Percentiles rank a stretch among this genome's conserved stretches.
phyloP scores from a whole-genome alignment of 1,140 invertebrate genomes.

The Dinoponera quadriceps region DNA sequence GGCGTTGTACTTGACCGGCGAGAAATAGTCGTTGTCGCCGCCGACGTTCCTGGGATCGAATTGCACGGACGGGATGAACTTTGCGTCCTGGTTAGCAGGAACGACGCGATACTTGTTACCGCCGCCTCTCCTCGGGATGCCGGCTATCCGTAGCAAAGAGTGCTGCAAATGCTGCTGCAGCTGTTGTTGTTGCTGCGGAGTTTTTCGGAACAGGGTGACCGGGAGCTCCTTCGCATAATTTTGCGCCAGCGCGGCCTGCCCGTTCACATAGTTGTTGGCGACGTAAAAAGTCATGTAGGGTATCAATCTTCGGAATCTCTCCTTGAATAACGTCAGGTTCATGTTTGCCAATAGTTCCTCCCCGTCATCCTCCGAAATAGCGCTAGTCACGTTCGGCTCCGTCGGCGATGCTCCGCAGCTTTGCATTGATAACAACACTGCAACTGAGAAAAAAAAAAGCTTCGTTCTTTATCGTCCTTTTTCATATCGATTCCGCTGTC shows the following conservation, averaged over 20 bases:
- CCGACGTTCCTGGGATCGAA: constrained; percentile 80
- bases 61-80: constrained; percentile 83
- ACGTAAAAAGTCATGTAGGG: constrained; percentile 93
- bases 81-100: constrained; percentile 66
- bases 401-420: constrained; percentile 13
- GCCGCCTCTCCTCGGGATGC: constrained; percentile 32
- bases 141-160: not conserved
- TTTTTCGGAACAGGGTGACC: not conserved
- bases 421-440: constrained; percentile 68
- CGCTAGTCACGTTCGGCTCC: constrained; percentile 64
- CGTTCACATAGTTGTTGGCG: constrained; percentile 86
- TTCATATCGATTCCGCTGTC: not conserved
- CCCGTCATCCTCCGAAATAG: constrained; percentile 65
- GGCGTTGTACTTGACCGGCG: constrained; percentile 77
- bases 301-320: constrained; percentile 91
- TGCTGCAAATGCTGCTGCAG: constrained; percentile 9
- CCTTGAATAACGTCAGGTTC: constrained; percentile 83
- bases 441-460: constrained; percentile 52
- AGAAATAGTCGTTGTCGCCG: constrained; percentile 80
- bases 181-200: not conserved
- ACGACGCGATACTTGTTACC: constrained; percentile 50
- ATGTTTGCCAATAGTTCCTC: constrained; percentile 70
- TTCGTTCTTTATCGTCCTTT: not conserved
- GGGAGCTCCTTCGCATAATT: constrained; percentile 15
- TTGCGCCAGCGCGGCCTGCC: constrained; percentile 1